Evolutionary conservation across 2,113 vertebrate species (phyloP).

Genomic region (Pterocles burchelli): DNA sequence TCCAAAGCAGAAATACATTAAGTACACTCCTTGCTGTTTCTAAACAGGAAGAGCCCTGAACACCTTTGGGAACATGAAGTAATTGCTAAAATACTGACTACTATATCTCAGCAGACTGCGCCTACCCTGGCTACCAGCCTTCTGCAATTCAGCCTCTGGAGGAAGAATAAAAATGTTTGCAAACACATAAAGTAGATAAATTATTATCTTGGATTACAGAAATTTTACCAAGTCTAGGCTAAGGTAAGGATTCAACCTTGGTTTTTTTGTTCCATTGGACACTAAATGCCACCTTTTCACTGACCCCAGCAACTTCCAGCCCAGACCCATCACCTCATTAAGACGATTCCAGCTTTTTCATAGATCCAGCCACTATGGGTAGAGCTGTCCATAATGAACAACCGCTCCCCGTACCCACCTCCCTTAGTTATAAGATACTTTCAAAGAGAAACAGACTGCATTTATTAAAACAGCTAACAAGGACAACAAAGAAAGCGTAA

Average conservation of each 20-base stretch:
- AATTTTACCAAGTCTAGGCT: background rate
- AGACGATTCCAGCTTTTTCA: background rate
- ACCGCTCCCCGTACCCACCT: background rate
- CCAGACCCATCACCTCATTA: background rate
- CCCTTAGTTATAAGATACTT: background rate
- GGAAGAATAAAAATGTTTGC: background rate
- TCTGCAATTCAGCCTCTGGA: background rate
- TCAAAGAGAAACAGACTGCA: background rate
- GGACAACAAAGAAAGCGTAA: background rate
- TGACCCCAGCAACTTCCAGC: background rate
- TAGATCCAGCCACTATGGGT: background rate
- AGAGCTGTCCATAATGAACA: background rate
- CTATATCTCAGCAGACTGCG: background rate
- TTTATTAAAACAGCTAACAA: slow-evolving; percentile 25
- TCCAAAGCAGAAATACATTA: background rate
- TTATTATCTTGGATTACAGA: background rate
- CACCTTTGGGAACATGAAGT: background rate
- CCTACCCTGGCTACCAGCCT: background rate
- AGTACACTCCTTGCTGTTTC: background rate
- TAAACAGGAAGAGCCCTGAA: background rate
- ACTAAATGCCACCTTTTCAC: background rate
- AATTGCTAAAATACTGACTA: background rate
- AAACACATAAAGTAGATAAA: background rate
- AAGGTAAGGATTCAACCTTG: background rate
- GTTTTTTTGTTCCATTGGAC: background rate